Base-by-base conservation (phyloP, 2,888 invertebrate genomes). In the Molanna angustata region DNA sequence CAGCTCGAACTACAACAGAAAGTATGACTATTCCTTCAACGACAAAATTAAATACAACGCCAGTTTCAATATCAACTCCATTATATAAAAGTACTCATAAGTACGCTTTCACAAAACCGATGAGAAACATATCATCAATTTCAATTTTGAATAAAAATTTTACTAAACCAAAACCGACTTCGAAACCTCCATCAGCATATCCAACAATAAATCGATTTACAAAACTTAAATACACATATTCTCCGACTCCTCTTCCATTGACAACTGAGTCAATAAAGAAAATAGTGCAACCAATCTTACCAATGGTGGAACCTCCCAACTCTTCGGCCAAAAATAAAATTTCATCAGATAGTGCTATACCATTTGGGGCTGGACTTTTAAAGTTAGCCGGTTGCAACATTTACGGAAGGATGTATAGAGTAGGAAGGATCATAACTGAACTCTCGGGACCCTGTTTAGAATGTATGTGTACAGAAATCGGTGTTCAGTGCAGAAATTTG, bases 341-440 rank as follows among this genome's bases (percentile, higher is more conserved):
- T 16, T 31, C 40, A 19, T 13, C 50, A 13, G 51, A 56, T 55
- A 63, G 67, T 20, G 62, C 66, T 20, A 62, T 64, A 1, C 62
- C 64, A 21, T 61, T 68, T 14, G 74, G 77, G 1, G 69, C 78
- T 11, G 84, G 85, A 27, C 69, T 85, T 45, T 70, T 89, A 39
- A 91, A 90, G 69, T 68, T 92, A 57, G 90, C 90, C 9, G 92
- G 92, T 1, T 93, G 93, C 66, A 93, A 93, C 70, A 92, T 93
- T 63, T 92, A 92, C 64, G 93, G 93, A 4, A 79, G 86, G 59
- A 92, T 92, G 88, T 92, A 92, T 69, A 79, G 87, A 18, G 88
- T 92, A 7, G 90, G 89, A 2, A 79, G 85, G 63, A 86, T 90
- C 61, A 91, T 93, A 62, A 80, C 85, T 1, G 91, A 93, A 72